Evolutionary conservation across 2,113 vertebrate genomes (phyloP).

Genomic region (Phocoena sinus): DNA sequence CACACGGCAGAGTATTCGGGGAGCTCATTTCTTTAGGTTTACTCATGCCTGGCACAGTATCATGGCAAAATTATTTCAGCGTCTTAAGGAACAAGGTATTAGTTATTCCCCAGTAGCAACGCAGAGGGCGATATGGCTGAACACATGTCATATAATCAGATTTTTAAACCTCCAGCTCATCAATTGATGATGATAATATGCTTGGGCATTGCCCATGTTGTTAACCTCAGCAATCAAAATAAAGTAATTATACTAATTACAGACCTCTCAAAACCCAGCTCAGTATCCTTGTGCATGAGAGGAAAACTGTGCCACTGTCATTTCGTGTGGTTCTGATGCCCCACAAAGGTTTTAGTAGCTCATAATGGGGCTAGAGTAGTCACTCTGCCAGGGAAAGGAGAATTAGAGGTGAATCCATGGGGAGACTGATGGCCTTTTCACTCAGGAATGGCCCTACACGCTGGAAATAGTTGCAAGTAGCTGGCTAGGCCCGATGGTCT

Average conservation of each 20-base stretch:
- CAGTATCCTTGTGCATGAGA: conserved; percentile 65
- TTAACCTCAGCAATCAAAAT: conserved; percentile 76
- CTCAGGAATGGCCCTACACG: neutral
- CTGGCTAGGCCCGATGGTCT: conserved; percentile 40
- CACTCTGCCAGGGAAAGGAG: conserved; percentile 54
- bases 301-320: conserved; percentile 30
- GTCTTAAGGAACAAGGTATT: conserved; percentile 50
- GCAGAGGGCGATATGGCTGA: conserved; percentile 40
- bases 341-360: conserved; percentile 26
- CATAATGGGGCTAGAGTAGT: neutral
- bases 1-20: neutral
- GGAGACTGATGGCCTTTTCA: conserved; percentile 57
- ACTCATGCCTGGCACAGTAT: conserved; percentile 17
- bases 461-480: conserved; percentile 10
- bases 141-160: conserved; percentile 71
- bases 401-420: conserved; percentile 66
- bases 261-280: conserved; percentile 66
- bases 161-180: conserved; percentile 69
- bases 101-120: conserved; percentile 51
- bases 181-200: conserved; percentile 74
- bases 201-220: conserved; percentile 73
- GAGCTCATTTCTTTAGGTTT: conserved; percentile 19
- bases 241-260: conserved; percentile 75
- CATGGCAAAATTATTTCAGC: conserved; percentile 12
- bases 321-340: neutral